Evolutionary conservation across 2,797 vertebrate species (phyloP).

Genomic region (Crocodylus rhombifer): DNA sequence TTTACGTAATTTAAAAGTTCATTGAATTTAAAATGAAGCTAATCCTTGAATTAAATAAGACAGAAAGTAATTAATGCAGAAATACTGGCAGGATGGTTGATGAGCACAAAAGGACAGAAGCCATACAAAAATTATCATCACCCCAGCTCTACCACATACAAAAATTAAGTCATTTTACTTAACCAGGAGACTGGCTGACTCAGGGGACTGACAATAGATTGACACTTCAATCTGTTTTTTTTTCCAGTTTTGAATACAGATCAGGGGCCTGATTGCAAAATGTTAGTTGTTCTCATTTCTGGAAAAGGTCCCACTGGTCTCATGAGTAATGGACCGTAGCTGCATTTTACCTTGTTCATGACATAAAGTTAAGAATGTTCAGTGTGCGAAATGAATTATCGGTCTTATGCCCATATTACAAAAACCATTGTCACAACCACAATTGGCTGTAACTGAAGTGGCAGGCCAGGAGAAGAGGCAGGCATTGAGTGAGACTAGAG

Average conservation of each 20-base stretch:
- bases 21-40: slow-evolving; percentile 45
- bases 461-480: neutral
- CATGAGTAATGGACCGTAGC: neutral
- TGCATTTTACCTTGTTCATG: neutral
- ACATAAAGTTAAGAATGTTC: neutral
- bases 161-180: slow-evolving; percentile 35
- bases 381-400: neutral
- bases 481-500: neutral
- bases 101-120: neutral
- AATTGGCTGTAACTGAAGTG: too few species aligned
- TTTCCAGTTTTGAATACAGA: slow-evolving; percentile 37
- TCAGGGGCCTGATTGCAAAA: slow-evolving; percentile 2
- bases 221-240: neutral
- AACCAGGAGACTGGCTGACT: slow-evolving; percentile 59
- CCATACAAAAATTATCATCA: neutral
- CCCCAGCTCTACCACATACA: neutral
- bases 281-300: neutral
- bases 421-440: neutral
- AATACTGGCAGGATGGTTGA: slow-evolving; percentile 46
- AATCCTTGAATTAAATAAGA: slow-evolving; percentile 54
- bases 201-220: slow-evolving; percentile 10
- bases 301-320: neutral
- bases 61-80: slow-evolving; percentile 57
- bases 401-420: neutral
- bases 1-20: slow-evolving; percentile 46